Conservation (phyloP, 1,140 invertebrate species). For the Papilio polyxenes region DNA sequence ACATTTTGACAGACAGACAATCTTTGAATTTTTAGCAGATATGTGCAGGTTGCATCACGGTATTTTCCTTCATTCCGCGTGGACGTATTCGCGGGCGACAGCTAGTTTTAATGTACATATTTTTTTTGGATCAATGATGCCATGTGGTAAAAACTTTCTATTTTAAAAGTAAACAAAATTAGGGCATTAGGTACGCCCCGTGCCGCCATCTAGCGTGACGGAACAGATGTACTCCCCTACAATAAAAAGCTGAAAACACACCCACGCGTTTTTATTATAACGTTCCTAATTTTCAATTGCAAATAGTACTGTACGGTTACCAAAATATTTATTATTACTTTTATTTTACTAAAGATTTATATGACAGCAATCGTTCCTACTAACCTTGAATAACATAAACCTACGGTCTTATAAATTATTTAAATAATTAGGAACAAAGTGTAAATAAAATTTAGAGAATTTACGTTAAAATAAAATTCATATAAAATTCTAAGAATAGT, state of each 20-base stretch:
- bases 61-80: no score
- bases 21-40: no score
- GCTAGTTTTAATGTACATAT: no score
- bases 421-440: no score
- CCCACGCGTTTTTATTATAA: not conserved
- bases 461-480: no score
- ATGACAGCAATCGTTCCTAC: not conserved
- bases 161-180: constrained; percentile 30
- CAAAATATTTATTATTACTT: not conserved
- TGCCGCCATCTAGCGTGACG: constrained; percentile 18
- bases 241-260: not conserved
- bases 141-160: not conserved
- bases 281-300: not conserved
- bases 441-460: no score
- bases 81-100: no score
- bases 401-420: no score
- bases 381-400: not conserved
- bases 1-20: no score
- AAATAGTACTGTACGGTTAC: not conserved
- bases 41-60: no score
- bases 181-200: constrained; percentile 15
- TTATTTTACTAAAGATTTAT: not conserved
- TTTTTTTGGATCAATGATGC: not conserved
- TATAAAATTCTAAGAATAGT: no score
- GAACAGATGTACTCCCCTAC: constrained; percentile 35